A percentile compares a stretch with the other conserved stretches of the same genome.
Conservation (phyloP, 2,888 invertebrate genomes). For the Brenthis hecate region DNA sequence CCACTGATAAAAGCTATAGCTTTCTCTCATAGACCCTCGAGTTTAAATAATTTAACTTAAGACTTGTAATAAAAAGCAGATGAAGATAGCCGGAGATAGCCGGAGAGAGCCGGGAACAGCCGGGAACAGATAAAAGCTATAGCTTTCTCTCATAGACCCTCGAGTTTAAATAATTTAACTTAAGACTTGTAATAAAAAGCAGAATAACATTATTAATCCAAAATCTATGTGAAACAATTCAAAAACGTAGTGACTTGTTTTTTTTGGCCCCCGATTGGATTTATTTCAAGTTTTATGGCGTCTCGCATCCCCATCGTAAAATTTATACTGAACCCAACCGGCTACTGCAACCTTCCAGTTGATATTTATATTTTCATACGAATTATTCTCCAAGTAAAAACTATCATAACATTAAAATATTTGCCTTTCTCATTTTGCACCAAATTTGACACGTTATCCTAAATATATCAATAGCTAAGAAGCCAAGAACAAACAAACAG, state of each 20-base stretch:
- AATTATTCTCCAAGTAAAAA: conserved; percentile 30
- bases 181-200: background rate
- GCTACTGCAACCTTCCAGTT: conserved; percentile 60
- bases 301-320: conserved; percentile 79
- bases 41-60: background rate
- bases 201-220: conserved; percentile 13
- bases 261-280: conserved; percentile 75
- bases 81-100: too few species aligned
- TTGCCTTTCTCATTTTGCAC: conserved; percentile 44
- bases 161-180: background rate
- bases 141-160: background rate
- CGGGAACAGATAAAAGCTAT: too few species aligned
- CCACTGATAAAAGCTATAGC: background rate
- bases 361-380: conserved; percentile 38
- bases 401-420: conserved; percentile 3
- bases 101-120: too few species aligned
- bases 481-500: conserved; percentile 55
- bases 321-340: conserved; percentile 62
- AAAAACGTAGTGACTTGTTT: conserved; percentile 74
- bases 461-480: conserved; percentile 53
- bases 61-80: background rate
- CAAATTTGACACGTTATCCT: conserved; percentile 54
- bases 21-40: background rate
- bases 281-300: conserved; percentile 78
- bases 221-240: conserved; percentile 54